A percentile compares a stretch with the other conserved stretches of the same genome.
Evolutionary conservation across 2,113 vertebrate species (phyloP).

Genomic region (Sarotherodon lohbergeri): DNA sequence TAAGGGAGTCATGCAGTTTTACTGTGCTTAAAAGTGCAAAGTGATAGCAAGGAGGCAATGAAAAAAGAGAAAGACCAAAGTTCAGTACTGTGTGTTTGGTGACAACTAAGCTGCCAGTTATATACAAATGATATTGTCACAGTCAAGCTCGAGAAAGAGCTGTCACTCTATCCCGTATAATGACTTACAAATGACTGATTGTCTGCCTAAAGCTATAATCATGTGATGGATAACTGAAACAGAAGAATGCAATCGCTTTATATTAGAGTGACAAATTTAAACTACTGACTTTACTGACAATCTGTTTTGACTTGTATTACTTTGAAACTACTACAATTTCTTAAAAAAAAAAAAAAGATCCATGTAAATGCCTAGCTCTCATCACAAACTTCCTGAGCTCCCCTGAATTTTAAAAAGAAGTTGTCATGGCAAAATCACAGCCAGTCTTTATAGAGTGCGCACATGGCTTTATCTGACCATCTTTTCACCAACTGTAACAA

Average conservation of each 20-base stretch:
- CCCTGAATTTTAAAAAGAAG: not conserved
- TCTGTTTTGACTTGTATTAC: not conserved
- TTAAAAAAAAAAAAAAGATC: not conserved
- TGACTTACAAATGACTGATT: not conserved
- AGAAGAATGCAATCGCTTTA: not conserved
- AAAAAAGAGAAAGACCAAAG: conserved; percentile 30
- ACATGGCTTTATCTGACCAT: not conserved
- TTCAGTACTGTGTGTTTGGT: conserved; percentile 27
- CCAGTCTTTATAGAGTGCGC: not conserved
- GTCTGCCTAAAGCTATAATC: not conserved
- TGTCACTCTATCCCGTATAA: not conserved
- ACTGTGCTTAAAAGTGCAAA: conserved; percentile 49
- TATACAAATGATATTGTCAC: not conserved
- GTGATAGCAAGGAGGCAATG: conserved; percentile 21
- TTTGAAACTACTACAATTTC: not conserved
- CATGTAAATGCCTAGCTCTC: not conserved
- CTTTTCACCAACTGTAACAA: not conserved
- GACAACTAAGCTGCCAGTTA: not conserved
- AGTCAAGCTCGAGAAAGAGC: not conserved
- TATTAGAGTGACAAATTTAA: not conserved
- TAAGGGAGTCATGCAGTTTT: conserved; percentile 37
- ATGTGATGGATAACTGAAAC: not conserved
- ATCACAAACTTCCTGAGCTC: not conserved
- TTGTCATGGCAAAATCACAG: not conserved
- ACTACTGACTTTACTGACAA: not conserved